Evolutionary conservation across 2,113 vertebrate species (phyloP).

Genomic region (Callocephalon fimbriatum): DNA sequence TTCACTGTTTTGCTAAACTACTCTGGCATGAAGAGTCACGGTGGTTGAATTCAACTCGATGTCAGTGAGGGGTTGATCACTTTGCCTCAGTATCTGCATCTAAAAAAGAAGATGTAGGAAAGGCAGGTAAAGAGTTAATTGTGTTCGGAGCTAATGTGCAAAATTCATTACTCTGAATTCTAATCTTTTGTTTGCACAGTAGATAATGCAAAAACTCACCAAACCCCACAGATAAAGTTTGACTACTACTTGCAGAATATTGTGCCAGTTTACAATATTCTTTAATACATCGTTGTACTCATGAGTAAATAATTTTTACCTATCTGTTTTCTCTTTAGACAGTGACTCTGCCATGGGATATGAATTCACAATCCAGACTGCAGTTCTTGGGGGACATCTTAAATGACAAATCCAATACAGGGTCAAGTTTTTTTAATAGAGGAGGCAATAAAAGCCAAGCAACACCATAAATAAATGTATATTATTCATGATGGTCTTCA

Average conservation of each 20-base stretch:
- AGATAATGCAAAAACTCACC: neutral
- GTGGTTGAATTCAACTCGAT: neutral
- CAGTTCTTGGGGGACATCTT: neutral
- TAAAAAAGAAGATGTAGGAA: neutral
- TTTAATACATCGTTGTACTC: neutral
- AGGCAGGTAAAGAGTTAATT: neutral
- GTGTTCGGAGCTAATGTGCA: neutral
- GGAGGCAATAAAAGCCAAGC: neutral
- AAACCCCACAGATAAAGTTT: neutral
- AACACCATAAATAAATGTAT: neutral
- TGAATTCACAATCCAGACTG: neutral
- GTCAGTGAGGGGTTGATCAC: neutral
- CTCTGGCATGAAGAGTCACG: fast-evolving
- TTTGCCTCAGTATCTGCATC: neutral
- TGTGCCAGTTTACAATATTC: neutral
- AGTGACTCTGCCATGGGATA: neutral
- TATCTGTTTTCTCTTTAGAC: neutral
- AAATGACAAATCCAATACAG: neutral
- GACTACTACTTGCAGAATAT: neutral
- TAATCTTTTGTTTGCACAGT: neutral
- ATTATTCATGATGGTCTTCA: neutral
- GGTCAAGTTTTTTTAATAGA: neutral
- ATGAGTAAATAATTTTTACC: neutral
- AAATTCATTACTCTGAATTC: neutral
- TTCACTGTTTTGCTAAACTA: neutral